phyloP scores from a whole-genome alignment of 2,888 invertebrate species.

The Cyclophora albipunctata region DNA sequence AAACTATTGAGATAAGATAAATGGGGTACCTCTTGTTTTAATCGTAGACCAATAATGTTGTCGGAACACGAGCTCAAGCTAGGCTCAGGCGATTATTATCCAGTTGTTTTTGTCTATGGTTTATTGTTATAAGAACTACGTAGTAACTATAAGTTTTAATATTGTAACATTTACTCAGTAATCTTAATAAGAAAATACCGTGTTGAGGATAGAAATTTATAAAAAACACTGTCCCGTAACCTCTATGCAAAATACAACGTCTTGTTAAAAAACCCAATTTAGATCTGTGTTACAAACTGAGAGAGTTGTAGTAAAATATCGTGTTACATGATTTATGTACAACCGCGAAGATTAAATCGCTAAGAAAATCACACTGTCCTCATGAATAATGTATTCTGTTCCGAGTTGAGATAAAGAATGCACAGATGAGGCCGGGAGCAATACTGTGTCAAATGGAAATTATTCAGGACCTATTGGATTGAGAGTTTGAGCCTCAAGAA shows the following conservation, averaged over 20 bases:
- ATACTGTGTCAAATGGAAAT: no score
- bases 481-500: no score
- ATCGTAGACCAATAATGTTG: no score
- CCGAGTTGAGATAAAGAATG: slow-evolving; percentile 43
- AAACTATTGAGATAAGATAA: slow-evolving; percentile 17
- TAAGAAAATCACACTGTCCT: slow-evolving; percentile 42
- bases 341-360: slow-evolving; percentile 35
- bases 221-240: no score
- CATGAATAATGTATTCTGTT: slow-evolving; percentile 58
- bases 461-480: no score
- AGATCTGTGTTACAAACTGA: no score
- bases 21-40: slow-evolving; percentile 1
- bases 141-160: not conserved
- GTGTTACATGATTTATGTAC: slow-evolving; percentile 9
- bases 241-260: no score
- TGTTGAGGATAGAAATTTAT: no score
- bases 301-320: not conserved
- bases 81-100: not conserved
- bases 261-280: no score
- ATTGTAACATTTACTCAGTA: not conserved
- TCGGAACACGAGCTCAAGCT: no score
- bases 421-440: slow-evolving; percentile 45
- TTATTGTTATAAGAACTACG: not conserved
- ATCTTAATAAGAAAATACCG: not conserved
- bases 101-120: not conserved